Base-by-base conservation (phyloP, 2,888 invertebrate genomes). In the Pocota personata region DNA sequence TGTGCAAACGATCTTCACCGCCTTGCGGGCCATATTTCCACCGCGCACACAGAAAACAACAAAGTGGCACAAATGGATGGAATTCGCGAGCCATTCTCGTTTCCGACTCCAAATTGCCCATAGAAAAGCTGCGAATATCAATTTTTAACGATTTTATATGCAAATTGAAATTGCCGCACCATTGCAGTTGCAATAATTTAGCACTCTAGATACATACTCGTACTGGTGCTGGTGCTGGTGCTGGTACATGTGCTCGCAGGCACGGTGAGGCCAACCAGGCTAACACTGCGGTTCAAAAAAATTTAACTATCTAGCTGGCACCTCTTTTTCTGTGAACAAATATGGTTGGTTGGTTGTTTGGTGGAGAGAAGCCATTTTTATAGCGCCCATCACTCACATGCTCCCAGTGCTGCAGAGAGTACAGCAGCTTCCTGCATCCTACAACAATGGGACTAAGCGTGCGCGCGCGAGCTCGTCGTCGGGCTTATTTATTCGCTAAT, bases 141-240 rank as follows among this genome's bases (percentile, higher is more conserved):
- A 86, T 82, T 86, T 86, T 86, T 77, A 86, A 82, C 86, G 86
- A 82, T 86, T 86, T 86, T 82, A 72, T 86, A 86, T 86, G 86
- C 86, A 86, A 86, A 86, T 86, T 82, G 86, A 82, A 72, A 77
- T 80, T 82, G 86, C 86, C 46, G 66, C 72, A 72, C 43, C 66
- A 77, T 77, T 14, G 62, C 76, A 82, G 76, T 82, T 82, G 82
- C 76, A 80, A 86, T 86, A 86, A 82, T 86, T 86, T 86, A 82
- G 66, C 86, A 82, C 76, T 86, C 76, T 43, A 76, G 82, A 86
- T 86, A 60, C 57, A 48, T 52, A 21, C 14, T n/a, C n/a, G n/a
- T n/a, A 24, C 4, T 3, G 24, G 4, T 24, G 4, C 24, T 3
- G 2, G 4, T 24, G 24, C 24, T n/a, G n/a, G n/a, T n/a, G n/a